phyloP scores from a whole-genome alignment of 2,888 invertebrate species.

The Tiliacea citrago region DNA sequence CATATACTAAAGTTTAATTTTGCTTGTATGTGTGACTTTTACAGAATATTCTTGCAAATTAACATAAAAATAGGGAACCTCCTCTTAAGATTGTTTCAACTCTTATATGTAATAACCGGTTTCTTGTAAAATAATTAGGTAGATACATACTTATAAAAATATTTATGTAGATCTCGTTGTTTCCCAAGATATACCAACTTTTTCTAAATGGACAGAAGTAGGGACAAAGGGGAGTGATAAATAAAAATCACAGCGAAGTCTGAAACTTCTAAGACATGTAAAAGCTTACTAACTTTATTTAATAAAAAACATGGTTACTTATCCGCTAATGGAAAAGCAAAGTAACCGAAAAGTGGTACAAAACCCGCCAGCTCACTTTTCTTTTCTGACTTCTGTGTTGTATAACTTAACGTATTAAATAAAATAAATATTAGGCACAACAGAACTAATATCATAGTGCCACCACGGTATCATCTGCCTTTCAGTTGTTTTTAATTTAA shows the following conservation, averaged over 20 bases:
- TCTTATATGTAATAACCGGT: neutral
- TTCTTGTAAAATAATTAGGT: neutral
- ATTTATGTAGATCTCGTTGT: neutral
- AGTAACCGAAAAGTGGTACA: neutral
- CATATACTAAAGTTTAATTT: too few relatives aligned
- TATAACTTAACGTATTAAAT: too few relatives aligned
- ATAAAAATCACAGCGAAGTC: constrained; percentile 18
- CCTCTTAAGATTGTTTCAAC: too few relatives aligned
- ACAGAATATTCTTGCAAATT: too few relatives aligned
- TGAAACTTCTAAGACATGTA: neutral
- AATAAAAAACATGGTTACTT: neutral
- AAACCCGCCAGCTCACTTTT: neutral
- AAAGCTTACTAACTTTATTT: constrained; percentile 1
- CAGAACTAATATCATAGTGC: too few relatives aligned
- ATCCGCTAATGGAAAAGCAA: constrained; percentile 1
- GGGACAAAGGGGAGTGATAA: constrained; percentile 15
- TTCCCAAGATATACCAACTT: neutral
- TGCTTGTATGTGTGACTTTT: too few relatives aligned
- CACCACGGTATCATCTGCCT: neutral
- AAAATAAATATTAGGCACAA: neutral
- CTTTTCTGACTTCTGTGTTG: neutral
- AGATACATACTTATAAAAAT: neutral
- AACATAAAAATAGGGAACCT: too few relatives aligned
- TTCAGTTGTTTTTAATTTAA: neutral
- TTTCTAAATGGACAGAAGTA: constrained; percentile 1